Evolutionary conservation across 2,113 vertebrate genomes (phyloP).

Genomic region (Spheniscus mendiculus): DNA sequence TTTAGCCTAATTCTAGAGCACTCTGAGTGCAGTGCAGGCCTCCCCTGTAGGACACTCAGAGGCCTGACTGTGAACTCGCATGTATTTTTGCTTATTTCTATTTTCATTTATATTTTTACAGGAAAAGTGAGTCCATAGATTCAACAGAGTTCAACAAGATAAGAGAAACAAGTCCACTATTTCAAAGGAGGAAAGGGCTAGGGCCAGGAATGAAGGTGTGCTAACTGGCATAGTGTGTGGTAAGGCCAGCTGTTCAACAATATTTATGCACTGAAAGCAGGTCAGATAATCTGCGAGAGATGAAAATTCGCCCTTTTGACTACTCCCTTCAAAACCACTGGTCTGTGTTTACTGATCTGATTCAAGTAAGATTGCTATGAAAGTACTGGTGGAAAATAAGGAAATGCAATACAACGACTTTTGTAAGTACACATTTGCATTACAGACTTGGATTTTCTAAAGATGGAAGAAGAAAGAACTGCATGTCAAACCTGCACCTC

Average conservation of each 20-base stretch:
- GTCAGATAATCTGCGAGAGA: neutral
- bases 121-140: neutral
- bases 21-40: neutral
- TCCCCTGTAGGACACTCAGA: neutral
- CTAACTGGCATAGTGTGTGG: neutral
- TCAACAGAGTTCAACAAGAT: neutral
- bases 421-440: neutral
- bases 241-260: neutral
- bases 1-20: neutral
- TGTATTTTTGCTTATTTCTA: neutral
- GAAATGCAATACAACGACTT: neutral
- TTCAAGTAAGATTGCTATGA: neutral
- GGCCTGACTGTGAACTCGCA: neutral
- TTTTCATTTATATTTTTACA: neutral
- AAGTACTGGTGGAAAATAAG: neutral
- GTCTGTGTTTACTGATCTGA: neutral
- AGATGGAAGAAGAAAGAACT: neutral
- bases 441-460: neutral
- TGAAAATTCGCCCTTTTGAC: neutral
- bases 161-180: neutral
- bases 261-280: neutral
- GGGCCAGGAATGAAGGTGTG: neutral
- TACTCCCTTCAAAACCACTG: neutral
- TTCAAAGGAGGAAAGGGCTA: neutral
- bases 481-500: neutral